A percentile compares a stretch with the other conserved stretches of the same genome.
These are phyloP conservation scores for Gymnocheta viridis DNA, from an alignment of 2,888 invertebrate species.

Conservation along the genomic window DNA sequence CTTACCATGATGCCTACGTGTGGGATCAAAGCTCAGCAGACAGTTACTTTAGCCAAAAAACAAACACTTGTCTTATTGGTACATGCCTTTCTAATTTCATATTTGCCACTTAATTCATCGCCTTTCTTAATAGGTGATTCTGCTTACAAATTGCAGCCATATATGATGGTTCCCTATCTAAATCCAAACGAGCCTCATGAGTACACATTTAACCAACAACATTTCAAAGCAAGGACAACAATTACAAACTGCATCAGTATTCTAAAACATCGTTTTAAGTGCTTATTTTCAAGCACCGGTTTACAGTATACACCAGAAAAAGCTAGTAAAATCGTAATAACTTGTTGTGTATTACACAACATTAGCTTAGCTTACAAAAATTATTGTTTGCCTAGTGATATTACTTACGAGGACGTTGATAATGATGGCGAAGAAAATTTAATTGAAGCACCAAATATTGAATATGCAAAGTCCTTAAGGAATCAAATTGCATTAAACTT, in stretches of 20 bases:
- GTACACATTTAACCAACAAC: conserved; percentile 31
- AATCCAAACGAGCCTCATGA: not conserved
- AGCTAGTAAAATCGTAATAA: conserved; percentile 40
- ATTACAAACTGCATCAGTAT: conserved; percentile 20
- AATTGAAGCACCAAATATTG: not conserved
- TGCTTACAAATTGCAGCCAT: conserved; percentile 28
- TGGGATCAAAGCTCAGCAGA: conserved; percentile 44
- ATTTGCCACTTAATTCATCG: not conserved
- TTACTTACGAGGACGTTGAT: not conserved
- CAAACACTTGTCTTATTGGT: conserved; percentile 44
- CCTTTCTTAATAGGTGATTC: conserved; percentile 26
- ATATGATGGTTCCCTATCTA: conserved; percentile 42
- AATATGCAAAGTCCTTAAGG: not conserved
- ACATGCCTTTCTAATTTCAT: not conserved
- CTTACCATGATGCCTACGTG: conserved; percentile 35
- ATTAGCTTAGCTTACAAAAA: conserved; percentile 43
- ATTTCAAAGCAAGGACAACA: conserved; percentile 4
- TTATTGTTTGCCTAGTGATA: not conserved
- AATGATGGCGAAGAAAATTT: not conserved
- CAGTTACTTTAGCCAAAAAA: conserved; percentile 24
- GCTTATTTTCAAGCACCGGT: conserved; percentile 21
- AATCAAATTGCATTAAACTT: conserved; percentile 25
- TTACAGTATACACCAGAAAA: conserved; percentile 44
- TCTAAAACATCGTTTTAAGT: conserved; percentile 43
- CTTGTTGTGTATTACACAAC: conserved; percentile 55